Evolutionary conservation across 53 echinoderm and acorn worm species (phyloP), one percentile per base, ranked within the genome.

Genomic region (Luidia sarsii): DNA sequence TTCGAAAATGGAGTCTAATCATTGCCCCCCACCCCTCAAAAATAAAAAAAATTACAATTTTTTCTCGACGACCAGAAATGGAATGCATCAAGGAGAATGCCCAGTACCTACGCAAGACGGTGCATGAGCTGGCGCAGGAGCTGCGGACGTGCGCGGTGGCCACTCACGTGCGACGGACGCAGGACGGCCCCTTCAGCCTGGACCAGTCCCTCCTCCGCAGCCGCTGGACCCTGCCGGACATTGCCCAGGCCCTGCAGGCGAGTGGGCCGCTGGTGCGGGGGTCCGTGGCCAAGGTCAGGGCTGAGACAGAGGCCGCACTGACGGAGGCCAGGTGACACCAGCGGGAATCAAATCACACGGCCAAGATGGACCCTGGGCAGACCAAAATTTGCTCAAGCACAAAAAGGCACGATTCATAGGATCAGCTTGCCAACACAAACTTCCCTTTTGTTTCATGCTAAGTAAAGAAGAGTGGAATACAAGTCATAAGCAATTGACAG

Each of bases 121-220:
- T 90, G n/a, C 92, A 95, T 50, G 90, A 95, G 34, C 85, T 92
- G 7, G 95, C 92, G 16, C 90, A 89, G 53, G 85, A 92, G 60
- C 80, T 95, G 75, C 89, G 85, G 39, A 83, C 95, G 16, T 84
- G 90, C 32, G 95, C 95, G 7, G 87, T 95, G 4, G 89, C 90
- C 0, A 74, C 79, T 1, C 92, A 87, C 35, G 87, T 95, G 7
- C 61, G 95, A 52, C 64, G 92, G 19, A 92, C 82, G 2, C 80
- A 80, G 21, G 92, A 95, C 39, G 95, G 95, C 27, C 92, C 95
- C 0, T 90, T 95, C 49, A 70, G 23, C 3, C 21, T 92, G 15
- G 90, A 95, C 2, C 68, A 95, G 32, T 87, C 92, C 10, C 70
- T 95, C 24, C 63, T 95, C 33, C 79, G 85, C 60, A 95, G 92